Evolutionary conservation across 2,888 invertebrate species (phyloP).

Genomic region (Folsomia manolachei): DNA sequence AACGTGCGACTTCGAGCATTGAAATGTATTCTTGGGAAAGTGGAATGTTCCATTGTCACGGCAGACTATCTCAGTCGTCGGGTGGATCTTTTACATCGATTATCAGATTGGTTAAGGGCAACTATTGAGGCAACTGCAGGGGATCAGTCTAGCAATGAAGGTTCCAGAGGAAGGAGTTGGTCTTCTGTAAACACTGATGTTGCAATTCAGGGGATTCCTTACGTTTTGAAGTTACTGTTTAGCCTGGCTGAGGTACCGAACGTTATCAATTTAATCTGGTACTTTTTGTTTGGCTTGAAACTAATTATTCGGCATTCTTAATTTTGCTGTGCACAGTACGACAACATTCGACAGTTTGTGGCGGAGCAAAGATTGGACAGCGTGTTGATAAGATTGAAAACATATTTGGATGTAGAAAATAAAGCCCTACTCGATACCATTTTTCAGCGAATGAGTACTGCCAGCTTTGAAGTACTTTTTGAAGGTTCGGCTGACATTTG

Average conservation of each 20-base stretch:
- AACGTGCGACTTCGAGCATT: conserved; percentile 46
- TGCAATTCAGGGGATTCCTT: conserved; percentile 33
- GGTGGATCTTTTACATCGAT: conserved; percentile 41
- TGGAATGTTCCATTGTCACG: conserved; percentile 41
- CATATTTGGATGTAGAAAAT: conserved; percentile 29
- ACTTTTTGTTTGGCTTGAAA: no score
- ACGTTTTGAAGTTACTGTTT: conserved; percentile 35
- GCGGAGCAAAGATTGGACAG: conserved; percentile 35
- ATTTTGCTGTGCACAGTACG: conserved; percentile 36
- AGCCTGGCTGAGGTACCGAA: conserved; percentile 40
- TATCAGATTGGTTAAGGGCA: conserved; percentile 33
- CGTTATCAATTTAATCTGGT: no score
- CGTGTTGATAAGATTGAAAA: conserved; percentile 31
- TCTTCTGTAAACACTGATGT: conserved; percentile 1
- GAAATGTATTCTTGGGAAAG: conserved; percentile 42
- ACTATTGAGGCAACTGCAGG: background rate
- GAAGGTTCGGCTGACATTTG: conserved; percentile 29
- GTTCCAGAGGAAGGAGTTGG: conserved; percentile 17
- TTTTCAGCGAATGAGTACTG: conserved; percentile 22
- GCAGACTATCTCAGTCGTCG: conserved; percentile 33
- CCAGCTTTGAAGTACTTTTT: conserved; percentile 23
- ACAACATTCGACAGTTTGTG: conserved; percentile 38
- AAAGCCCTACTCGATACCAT: conserved; percentile 33
- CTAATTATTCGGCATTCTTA: no score
- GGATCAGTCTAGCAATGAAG: background rate